These are phyloP conservation scores for Macquaria australasica DNA, from an alignment of 2,113 vertebrate species.

Conservation along the genomic window DNA sequence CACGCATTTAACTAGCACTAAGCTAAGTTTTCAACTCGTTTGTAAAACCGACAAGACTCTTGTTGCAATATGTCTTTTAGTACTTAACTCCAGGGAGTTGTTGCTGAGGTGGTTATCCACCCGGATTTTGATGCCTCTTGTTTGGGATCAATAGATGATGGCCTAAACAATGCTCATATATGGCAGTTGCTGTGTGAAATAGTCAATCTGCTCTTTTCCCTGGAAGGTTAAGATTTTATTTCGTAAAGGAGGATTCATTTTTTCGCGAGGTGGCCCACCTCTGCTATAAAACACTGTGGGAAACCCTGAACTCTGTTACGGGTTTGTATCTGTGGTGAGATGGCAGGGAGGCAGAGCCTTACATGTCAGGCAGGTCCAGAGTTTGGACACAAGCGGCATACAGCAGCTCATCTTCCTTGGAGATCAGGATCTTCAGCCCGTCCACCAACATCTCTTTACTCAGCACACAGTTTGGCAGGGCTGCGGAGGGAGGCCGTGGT, in stretches of 20 bases:
- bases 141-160: not conserved
- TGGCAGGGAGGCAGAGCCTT: conserved; percentile 64
- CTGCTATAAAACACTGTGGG: not conserved
- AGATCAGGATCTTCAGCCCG: conserved; percentile 94
- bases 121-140: not conserved
- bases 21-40: conserved; percentile 41
- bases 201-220: not conserved
- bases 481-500: conserved; percentile 64
- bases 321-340: not conserved
- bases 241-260: not conserved
- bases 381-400: conserved; percentile 94
- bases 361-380: conserved; percentile 96
- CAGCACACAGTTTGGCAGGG: conserved; percentile 88
- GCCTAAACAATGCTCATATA: not conserved
- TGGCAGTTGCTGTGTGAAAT: not conserved
- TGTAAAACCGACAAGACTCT: conserved; percentile 14
- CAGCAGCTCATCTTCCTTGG: conserved; percentile 95
- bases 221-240: not conserved
- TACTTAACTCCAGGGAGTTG: not conserved
- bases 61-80: conserved; percentile 33
- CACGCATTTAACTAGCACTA: conserved; percentile 25
- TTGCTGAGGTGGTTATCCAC: not conserved
- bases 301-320: not conserved
- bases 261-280: too few relatives aligned
- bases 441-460: conserved; percentile 93